Conservation (phyloP, 1,140 invertebrate genomes). For the Drosophila littoralis region DNA sequence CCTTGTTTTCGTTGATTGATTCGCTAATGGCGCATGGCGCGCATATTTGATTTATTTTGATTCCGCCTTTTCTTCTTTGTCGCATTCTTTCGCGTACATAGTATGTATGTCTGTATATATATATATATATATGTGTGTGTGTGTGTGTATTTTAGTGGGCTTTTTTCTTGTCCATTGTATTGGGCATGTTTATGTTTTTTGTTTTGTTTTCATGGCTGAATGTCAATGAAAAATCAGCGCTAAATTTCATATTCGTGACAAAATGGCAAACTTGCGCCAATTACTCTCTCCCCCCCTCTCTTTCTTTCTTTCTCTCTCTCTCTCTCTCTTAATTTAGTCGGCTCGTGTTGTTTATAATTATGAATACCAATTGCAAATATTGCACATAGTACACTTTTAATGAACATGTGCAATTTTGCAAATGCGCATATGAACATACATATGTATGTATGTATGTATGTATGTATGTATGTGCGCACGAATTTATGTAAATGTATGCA, state of each 20-base stretch:
- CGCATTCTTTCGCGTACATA: conserved; percentile 48
- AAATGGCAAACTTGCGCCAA: conserved; percentile 49
- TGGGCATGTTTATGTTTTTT: conserved; percentile 33
- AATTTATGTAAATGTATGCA: too few species aligned
- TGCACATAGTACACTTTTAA: conserved; percentile 27
- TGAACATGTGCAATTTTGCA: conserved; percentile 11
- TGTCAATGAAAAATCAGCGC: conserved; percentile 62
- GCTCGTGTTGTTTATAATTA: conserved; percentile 31
- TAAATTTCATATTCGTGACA: conserved; percentile 47
- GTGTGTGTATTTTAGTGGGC: neutral
- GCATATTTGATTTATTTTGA: conserved; percentile 36
- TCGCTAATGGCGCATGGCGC: conserved; percentile 18
- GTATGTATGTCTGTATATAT: neutral
- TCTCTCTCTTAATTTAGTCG: neutral
- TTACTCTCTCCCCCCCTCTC: conserved; percentile 9
- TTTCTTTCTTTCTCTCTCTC: neutral
- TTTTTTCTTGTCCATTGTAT: conserved; percentile 17
- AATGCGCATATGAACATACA: conserved; percentile 5
- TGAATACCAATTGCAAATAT: conserved; percentile 34
- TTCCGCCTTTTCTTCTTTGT: conserved; percentile 27
- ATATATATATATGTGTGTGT: neutral
- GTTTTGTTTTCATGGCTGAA: conserved; percentile 52
- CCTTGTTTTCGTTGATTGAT: conserved; percentile 32
- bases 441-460: conserved; percentile 3
- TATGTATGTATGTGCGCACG: neutral